Percentiles rank a stretch among this genome's conserved stretches.
Conservation (phyloP, 2,888 invertebrate species). For the Caenorhabditis japonica region DNA sequence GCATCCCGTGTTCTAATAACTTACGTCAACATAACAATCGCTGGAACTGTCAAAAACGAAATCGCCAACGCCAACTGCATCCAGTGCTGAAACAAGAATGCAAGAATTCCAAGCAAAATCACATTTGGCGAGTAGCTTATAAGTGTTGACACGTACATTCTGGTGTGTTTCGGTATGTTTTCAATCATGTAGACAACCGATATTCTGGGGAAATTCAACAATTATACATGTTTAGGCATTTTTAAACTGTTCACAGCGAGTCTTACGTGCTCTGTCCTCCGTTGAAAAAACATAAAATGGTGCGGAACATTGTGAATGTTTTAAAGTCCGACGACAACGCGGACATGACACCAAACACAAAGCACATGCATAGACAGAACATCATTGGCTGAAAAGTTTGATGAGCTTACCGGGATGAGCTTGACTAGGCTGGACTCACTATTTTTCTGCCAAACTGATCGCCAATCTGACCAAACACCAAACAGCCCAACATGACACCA, state of each 20-base stretch:
- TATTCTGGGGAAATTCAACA: slow-evolving; percentile 19
- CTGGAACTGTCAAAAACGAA: slow-evolving; percentile 58
- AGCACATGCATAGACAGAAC: slow-evolving; percentile 60
- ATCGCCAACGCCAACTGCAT: slow-evolving; percentile 52
- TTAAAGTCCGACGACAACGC: slow-evolving; percentile 60
- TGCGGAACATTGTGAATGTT: slow-evolving; percentile 65
- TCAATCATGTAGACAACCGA: slow-evolving; percentile 54
- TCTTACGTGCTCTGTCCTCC: slow-evolving; percentile 68
- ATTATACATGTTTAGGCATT: background rate
- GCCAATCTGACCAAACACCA: slow-evolving; percentile 67
- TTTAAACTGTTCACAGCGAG: background rate
- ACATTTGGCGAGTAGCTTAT: slow-evolving; percentile 54
- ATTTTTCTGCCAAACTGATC: slow-evolving; percentile 65
- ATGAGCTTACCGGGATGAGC: too few relatives aligned
- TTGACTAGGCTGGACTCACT: slow-evolving; percentile 6
- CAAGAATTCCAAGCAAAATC: slow-evolving; percentile 57
- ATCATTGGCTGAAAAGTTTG: slow-evolving; percentile 61
- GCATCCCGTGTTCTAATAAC: slow-evolving; percentile 4
- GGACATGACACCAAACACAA: slow-evolving; percentile 56
- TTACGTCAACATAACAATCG: slow-evolving; percentile 55
- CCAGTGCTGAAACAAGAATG: slow-evolving; percentile 64
- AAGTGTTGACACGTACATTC: slow-evolving; percentile 45
- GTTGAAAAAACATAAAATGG: slow-evolving; percentile 68
- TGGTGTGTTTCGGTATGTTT: slow-evolving; percentile 43
- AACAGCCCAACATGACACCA: slow-evolving; percentile 69